Conservation (phyloP, 2,888 invertebrate genomes). For the Cephonodes hylas region DNA sequence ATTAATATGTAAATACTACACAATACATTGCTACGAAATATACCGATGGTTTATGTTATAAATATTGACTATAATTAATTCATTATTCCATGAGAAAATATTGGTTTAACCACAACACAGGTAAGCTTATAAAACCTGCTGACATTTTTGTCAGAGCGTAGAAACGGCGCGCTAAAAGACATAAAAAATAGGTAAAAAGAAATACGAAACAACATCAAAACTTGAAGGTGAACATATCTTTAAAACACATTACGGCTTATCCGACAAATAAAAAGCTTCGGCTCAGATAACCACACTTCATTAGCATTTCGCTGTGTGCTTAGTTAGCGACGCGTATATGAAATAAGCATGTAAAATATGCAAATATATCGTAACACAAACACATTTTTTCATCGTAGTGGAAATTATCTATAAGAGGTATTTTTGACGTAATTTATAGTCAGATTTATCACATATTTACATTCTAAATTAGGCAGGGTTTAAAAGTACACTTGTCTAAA, state of each 20-base stretch:
- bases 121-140: background rate
- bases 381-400: conserved; percentile 27
- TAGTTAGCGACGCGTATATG: conserved; percentile 40
- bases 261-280: conserved; percentile 52
- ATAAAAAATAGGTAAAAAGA: conserved; percentile 30
- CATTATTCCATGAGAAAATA: background rate
- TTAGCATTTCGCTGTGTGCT: conserved; percentile 53
- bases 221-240: conserved; percentile 51
- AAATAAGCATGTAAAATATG: conserved; percentile 47
- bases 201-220: conserved; percentile 40
- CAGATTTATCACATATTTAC: conserved; percentile 17
- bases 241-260: conserved; percentile 60
- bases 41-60: background rate
- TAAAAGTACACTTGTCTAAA: background rate
- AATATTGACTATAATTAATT: background rate
- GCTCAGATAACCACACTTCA: conserved; percentile 55
- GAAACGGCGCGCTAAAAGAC: conserved; percentile 10
- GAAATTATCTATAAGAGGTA: conserved; percentile 21
- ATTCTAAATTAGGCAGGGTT: conserved; percentile 17
- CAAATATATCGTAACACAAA: conserved; percentile 40
- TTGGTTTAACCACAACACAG: background rate
- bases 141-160: conserved; percentile 10
- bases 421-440: conserved; percentile 10
- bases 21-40: too few relatives aligned
- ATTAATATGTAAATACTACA: too few relatives aligned